phyloP scores from a whole-genome alignment of 2,888 invertebrate genomes.

The Eupithecia subumbrata region DNA sequence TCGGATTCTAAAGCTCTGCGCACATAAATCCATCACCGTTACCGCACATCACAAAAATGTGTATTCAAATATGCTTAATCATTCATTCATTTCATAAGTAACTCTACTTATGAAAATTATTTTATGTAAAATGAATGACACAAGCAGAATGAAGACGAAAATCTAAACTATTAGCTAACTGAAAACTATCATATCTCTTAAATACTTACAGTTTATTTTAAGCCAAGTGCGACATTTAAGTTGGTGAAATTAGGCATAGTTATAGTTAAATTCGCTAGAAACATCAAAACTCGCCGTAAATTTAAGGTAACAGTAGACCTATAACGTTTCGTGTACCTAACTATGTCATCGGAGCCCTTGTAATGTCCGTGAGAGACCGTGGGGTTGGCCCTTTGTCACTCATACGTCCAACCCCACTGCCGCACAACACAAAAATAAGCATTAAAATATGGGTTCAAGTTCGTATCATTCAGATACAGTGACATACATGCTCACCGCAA shows the following conservation, averaged over 20 bases:
- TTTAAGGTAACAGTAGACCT: neutral
- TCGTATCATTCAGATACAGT: neutral
- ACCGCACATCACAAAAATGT: no score
- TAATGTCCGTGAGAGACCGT: neutral
- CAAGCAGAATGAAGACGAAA: neutral
- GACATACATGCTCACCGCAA: no score
- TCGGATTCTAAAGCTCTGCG: no score
- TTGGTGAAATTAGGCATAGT: neutral
- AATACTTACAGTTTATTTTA: neutral
- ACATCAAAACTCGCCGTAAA: neutral
- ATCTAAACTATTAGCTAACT: neutral
- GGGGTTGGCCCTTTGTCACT: neutral
- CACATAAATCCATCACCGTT: no score
- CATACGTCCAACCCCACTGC: neutral
- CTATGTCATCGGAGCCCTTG: neutral
- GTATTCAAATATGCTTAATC: no score
- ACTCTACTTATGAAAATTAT: no score
- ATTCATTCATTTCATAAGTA: no score
- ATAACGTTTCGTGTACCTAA: neutral
- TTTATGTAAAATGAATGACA: no score
- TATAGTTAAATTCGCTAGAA: neutral
- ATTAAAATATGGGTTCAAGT: neutral
- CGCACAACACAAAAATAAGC: neutral
- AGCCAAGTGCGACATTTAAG: neutral
- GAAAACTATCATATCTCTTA: no score